Base-by-base conservation (phyloP, 2,888 invertebrate genomes). In the Prosapia bicincta region DNA sequence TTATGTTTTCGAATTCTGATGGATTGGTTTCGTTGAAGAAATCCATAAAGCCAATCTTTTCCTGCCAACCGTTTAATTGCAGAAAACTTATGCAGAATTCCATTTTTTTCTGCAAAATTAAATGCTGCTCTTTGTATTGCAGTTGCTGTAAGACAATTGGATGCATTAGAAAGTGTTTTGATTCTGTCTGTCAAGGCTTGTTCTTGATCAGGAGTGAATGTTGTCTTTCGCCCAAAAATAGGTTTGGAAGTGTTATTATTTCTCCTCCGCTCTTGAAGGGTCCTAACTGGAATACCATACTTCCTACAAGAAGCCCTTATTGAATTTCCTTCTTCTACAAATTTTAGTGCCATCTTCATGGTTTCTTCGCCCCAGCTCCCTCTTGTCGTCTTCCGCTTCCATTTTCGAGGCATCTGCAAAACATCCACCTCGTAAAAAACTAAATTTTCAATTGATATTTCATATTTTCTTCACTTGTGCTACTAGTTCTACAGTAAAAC, bases 91-190 rank as follows among this genome's bases (percentile, higher is more conserved):
- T 79, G 78, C 26, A 32, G 66, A 25, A 79, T 54, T 20, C 79
- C 76, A 73, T 79, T 78, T 69, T 43, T 30, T 13, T 74, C 38
- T 32, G 70, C 77, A 23, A 78, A 66, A n/a, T 77, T 26, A 66
- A 72, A 76, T 0, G 79, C 79, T 69, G 79, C 30, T 30, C 75
- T 76, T 25, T 65, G 68, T 26, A 78, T 26, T 26, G 77, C 76
- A 67, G n/a, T 54, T 38, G 26, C 28, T 23, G 74, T 73, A n/a
- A 78, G 38, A 25, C 76, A 76, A 74, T 54, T 73, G 78, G 13
- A 78, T 13, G 30, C 13, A 69, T 69, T 69, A 3, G 69, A 20
- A 20, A 69, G 30, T 26, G 32, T 30, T 69, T 69, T 69, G 23
- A 69, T 25, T 20, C 69, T 69, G 15, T 26, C 32, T 20, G 69